Evolutionary conservation across 2,797 vertebrate species (phyloP), one percentile per base, ranked within the genome.

Genomic region (Tadarida brasiliensis): DNA sequence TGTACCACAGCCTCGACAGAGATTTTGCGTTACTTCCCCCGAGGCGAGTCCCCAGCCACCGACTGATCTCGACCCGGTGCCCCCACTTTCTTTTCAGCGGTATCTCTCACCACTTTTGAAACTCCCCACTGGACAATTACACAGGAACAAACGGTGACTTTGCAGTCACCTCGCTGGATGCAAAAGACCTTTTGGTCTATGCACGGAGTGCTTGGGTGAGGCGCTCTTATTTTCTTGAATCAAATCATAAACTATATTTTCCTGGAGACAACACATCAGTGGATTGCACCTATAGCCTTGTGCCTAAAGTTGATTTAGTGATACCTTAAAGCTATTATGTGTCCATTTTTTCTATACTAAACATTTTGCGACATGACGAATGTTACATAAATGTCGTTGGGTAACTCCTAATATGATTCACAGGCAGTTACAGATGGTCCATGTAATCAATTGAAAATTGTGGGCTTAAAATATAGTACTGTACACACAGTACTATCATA

Each of bases 371-470:
- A 80, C 94, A 19, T 87, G 92, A 95, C 86, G 78, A 92, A 76
- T 90, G 92, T 90, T 96, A 65, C 2, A 84, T 94, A 92, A 95
- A 95, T 96, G 96, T 81, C 96, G 90, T 70, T 76, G 71, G 76
- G 61, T 95, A 91, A 96, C 78, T 80, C 39, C 74, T 65, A 78
- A 68, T 65, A 70, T 44, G 88, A 93, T 90, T 95, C 95, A 76
- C 89, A 59, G 89, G 61, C 95, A 63, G 96, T 89, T 94, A 83
- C 94, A 92, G 88, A 94, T 96, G 91, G 86, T 68, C 76, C 65
- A 1, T 47, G 65, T 94, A 88, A 91, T 95, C 95, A 92, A 56
- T 82, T 91, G 81, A 96, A 94, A 95, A 96, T 90, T 85, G 63
- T 74, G 35, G 47, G 49, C 61, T 44, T 44, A 94, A 95, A 91